These are phyloP conservation scores for Aspiorhynchus laticeps DNA, from an alignment of 2,113 vertebrate species.

Conservation along the genomic window DNA sequence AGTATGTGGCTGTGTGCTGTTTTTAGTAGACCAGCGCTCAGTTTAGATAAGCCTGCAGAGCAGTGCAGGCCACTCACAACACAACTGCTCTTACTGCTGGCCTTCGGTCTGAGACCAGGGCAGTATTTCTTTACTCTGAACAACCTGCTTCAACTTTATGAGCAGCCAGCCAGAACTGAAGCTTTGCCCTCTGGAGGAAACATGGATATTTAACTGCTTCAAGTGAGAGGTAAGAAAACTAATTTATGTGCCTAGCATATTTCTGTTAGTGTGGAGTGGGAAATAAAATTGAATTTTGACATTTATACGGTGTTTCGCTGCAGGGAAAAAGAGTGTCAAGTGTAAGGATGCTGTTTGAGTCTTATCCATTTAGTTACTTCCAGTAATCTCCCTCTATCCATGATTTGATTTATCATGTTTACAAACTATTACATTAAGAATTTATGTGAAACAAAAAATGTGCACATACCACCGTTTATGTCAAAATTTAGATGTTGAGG, in stretches of 20 bases:
- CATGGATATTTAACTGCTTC: conserved; percentile 24
- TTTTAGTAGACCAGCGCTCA: conserved; percentile 43
- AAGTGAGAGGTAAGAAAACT: conserved; percentile 17
- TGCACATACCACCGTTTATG: neutral
- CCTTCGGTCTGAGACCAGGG: neutral
- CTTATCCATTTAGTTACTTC: neutral
- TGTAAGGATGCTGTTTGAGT: neutral
- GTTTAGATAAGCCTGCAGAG: conserved; percentile 24
- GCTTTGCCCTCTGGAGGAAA: conserved; percentile 1
- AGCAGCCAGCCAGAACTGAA: conserved; percentile 15
- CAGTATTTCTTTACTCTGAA: conserved; percentile 9
- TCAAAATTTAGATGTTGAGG: neutral
- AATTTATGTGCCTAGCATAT: neutral
- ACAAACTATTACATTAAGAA: neutral
- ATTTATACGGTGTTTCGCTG: neutral
- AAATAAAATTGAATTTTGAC: neutral
- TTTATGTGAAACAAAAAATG: neutral
- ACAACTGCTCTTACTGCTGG: conserved; percentile 1
- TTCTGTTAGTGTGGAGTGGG: neutral
- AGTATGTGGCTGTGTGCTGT: conserved; percentile 78
- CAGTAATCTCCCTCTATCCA: neutral
- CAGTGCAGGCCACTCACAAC: conserved; percentile 1
- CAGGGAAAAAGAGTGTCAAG: neutral
- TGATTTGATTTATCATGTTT: neutral
- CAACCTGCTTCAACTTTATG: conserved; percentile 18